Evolutionary conservation across 2,113 vertebrate species (phyloP), one percentile per base, ranked within the genome.

Genomic region (Hydropotes inermis): DNA sequence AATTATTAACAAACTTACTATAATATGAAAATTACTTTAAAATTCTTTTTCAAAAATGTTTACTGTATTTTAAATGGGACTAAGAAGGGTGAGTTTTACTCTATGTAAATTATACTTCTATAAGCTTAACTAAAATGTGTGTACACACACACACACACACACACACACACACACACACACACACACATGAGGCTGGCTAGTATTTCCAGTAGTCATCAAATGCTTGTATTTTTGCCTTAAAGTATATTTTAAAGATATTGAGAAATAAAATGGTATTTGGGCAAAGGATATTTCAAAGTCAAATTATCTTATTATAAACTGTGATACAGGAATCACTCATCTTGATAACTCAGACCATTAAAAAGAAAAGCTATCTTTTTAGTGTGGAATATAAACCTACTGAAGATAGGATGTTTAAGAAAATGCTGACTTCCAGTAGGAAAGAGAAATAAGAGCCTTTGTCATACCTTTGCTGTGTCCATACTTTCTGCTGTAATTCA

Each of bases 401-500:
- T 82, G 7, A 90, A 91, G 50, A 91, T 36, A 11, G 76, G 64
- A 85, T 55, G 2, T 50, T 87, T 92, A 95, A 92, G 45, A 89
- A 95, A 79, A 79, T 16, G 16, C 84, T 93, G 78, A 60, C 67
- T 96, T 61, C 30, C 27, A 79, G 27, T 52, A 76, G 78, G 74
- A 96, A 86, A 94, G 82, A 89, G 14, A 91, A 61, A 28, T 94
- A 76, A 55, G 82, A 57, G 79, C 27, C 52, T 30, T 87, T 14
- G 21, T 43, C 76, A 27, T 98, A 99, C 99, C 99, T 99, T 99
- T 99, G 64, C 99, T 99, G 95, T 99, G 99, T 97, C 99, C 99
- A 67, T 98, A 98, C 92, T 98, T 98, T 11, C 61, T 89, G 16
- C 74, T 93, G 45, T 99, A 98, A n/a, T 99, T 98, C 97, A 97